Percentiles rank a stretch among this genome's conserved stretches.
These are phyloP conservation scores for Ceuthmochares aereus DNA, from an alignment of 2,113 vertebrate genomes.

Conservation along the genomic window DNA sequence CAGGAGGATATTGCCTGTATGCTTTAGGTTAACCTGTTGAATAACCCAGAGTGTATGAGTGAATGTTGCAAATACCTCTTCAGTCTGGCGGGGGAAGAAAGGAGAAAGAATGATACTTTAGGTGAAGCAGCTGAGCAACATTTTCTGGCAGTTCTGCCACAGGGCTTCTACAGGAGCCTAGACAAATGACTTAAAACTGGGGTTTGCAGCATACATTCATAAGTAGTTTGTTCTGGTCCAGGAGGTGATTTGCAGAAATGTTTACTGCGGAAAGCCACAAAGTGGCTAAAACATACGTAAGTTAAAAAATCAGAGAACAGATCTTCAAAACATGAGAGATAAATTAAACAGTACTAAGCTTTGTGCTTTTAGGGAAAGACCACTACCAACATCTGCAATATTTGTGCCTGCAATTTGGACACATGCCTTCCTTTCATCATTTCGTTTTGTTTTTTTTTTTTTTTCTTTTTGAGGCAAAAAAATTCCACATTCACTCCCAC, in stretches of 20 bases:
- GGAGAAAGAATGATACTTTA: background rate
- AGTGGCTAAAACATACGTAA: background rate
- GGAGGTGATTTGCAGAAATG: background rate
- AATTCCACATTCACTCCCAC: background rate
- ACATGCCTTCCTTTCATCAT: rapidly evolving
- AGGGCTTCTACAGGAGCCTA: background rate
- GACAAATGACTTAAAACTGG: background rate
- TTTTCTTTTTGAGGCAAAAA: background rate
- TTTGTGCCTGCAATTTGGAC: background rate
- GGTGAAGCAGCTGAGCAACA: background rate
- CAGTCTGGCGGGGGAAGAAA: background rate
- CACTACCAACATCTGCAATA: background rate
- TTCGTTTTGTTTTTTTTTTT: background rate
- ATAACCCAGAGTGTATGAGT: background rate
- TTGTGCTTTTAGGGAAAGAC: background rate
- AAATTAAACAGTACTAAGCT: background rate
- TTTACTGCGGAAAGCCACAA: background rate
- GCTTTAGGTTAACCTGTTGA: background rate
- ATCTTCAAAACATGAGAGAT: background rate
- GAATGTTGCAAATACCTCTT: background rate
- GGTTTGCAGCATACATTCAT: background rate
- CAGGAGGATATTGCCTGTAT: background rate
- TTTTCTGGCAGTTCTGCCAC: background rate
- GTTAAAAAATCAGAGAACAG: background rate
- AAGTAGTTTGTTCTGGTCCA: background rate